phyloP scores from a whole-genome alignment of 2,797 vertebrate genomes.

The Sebastolobus altivelis region DNA sequence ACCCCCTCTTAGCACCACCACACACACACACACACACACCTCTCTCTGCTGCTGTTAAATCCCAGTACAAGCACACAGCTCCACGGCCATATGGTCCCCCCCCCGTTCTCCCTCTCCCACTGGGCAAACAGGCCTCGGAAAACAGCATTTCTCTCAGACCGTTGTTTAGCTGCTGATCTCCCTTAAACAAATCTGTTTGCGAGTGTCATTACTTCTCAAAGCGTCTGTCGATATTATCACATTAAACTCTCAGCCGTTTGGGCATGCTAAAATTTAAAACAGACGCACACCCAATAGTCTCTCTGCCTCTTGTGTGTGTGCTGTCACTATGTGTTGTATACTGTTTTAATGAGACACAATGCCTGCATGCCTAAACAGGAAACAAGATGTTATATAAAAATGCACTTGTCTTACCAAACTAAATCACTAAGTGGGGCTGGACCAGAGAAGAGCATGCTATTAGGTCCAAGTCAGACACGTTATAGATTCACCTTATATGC shows the following conservation, averaged over 20 bases:
- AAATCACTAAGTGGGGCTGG: conserved; percentile 4
- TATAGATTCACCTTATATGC: conserved; percentile 17
- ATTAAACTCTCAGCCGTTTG: conserved; percentile 29
- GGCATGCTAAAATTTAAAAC: conserved; percentile 17
- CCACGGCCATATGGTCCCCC: conserved; percentile 65
- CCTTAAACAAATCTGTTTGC: conserved; percentile 53
- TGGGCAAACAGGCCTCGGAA: conserved; percentile 61
- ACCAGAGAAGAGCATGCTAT: conserved; percentile 14
- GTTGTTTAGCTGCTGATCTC: conserved; percentile 58
- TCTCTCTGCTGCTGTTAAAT: conserved; percentile 67
- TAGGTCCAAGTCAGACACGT: conserved; percentile 23
- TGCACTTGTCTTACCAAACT: background rate
- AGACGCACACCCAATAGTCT: background rate
- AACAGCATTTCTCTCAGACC: conserved; percentile 51
- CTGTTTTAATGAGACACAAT: conserved; percentile 31
- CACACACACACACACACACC: conserved; percentile 5
- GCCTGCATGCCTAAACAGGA: background rate
- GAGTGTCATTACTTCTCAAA: conserved; percentile 62
- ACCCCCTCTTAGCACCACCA: conserved; percentile 10
- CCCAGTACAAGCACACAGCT: conserved; percentile 63
- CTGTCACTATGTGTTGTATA: conserved; percentile 7
- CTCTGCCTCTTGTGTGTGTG: conserved; percentile 11
- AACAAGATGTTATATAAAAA: conserved; percentile 8
- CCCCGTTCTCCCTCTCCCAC: conserved; percentile 42
- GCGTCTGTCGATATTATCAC: conserved; percentile 42